Base-by-base conservation (phyloP, 2,888 invertebrate species). In the Brachycybe producta region DNA sequence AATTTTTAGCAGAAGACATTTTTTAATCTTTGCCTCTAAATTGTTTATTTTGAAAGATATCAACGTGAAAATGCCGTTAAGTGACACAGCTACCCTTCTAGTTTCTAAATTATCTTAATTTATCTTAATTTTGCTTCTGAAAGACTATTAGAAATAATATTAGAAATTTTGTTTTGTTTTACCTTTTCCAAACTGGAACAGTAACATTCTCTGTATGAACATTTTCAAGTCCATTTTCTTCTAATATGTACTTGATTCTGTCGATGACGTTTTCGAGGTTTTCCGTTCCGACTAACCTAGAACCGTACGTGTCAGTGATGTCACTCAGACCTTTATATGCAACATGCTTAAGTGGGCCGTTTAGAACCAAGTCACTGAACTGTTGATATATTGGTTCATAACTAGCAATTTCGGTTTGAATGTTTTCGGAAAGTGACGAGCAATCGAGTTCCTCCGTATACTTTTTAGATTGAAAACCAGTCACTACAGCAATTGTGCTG, bases 251-350 rank as follows among this genome's bases (percentile, higher is more conserved):
- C 8, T 43, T 35, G 13, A 50, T 15, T 13, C 44, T 43, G 19
- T 50, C 50, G 36, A 50, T 50, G 24, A 44, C 30, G 30, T 50
- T 23, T 27, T 50, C 50, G 27, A 50, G 21, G 21, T 24, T 50
- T 35, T 50, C 26, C 5, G 43, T 35, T 15, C 50, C 50, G 19
- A 23, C 35, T 2, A 43, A 8, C n/a, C 50, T 19, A 23, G 43
- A 24, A 1, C 50, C 50, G 23, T 43, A 50, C 17, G 23, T 50
- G 36, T 50, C 50, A 4, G 44, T 44, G 17, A 43, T 43, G 4
- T 30, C 17, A 5, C 23, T 44, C 26, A 50, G 26, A 11, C 35
- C 7, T 5, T 50, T 15, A 26, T 50, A 50, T 4, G 50, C 36
- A 4, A 11, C 3, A 5, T 44, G 43, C 27, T 50, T 50, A 17